phyloP scores from a whole-genome alignment of 2,113 vertebrate species.

The Thalassarche chlororhynchos region DNA sequence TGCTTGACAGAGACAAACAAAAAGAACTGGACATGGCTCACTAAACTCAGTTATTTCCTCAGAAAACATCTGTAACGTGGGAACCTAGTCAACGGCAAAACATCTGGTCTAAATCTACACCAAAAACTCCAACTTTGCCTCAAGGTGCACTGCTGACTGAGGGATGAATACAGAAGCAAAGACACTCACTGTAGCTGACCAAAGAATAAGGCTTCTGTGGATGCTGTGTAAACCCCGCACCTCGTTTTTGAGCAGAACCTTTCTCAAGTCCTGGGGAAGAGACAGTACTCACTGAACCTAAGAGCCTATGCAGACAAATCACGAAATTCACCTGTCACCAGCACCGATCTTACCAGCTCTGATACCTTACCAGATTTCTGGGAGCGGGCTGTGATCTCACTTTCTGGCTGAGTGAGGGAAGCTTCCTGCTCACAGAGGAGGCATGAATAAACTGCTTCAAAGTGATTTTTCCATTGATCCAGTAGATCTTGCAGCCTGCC shows the following conservation, averaged over 20 bases:
- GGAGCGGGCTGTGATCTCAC: fast-evolving
- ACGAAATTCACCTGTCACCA: background rate
- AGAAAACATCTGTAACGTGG: background rate
- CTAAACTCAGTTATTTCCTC: background rate
- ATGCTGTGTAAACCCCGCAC: background rate
- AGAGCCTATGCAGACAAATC: background rate
- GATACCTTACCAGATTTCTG: background rate
- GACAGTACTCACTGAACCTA: background rate
- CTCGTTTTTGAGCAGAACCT: background rate
- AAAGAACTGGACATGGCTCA: background rate
- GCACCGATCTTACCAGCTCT: background rate
- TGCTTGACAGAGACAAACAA: background rate
- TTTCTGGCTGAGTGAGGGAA: background rate
- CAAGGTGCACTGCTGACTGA: background rate
- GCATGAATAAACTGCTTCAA: background rate
- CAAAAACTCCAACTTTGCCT: background rate
- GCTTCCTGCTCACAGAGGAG: background rate
- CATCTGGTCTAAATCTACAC: background rate
- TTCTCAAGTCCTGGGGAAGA: background rate
- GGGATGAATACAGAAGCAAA: background rate
- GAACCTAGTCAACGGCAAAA: background rate
- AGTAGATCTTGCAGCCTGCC: background rate
- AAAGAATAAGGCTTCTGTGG: background rate
- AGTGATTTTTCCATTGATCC: background rate
- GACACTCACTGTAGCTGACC: background rate